Evolutionary conservation across 2,888 invertebrate genomes (phyloP).

Genomic region (Stenoptilia bipunctidactyla): DNA sequence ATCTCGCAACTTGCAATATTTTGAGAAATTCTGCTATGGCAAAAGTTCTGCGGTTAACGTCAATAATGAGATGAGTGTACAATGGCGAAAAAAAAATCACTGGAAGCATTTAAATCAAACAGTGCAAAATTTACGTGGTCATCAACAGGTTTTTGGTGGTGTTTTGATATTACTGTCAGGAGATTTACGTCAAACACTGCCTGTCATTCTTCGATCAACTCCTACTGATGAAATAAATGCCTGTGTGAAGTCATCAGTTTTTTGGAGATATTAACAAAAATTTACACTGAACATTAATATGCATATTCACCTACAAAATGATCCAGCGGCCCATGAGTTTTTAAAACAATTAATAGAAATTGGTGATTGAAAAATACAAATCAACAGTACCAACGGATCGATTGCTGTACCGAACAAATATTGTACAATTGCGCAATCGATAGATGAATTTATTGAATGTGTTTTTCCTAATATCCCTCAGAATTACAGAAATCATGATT

Average conservation of each 20-base stretch:
- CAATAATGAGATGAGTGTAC: constrained; percentile 10
- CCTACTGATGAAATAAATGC: too few species aligned
- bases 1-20: constrained; percentile 14
- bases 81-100: constrained; percentile 9
- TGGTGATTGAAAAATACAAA: constrained; percentile 13
- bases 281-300: too few species aligned
- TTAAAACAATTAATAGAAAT: constrained; percentile 9
- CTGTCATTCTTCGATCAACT: too few species aligned
- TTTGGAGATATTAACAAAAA: constrained; percentile 4
- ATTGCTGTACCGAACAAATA: constrained; percentile 9
- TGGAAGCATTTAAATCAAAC: constrained; percentile 9
- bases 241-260: constrained; percentile 3
- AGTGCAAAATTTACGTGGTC: constrained; percentile 1
- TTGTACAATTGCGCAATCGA: constrained; percentile 12
- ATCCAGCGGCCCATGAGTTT: constrained; percentile 10
- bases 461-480: constrained; percentile 12
- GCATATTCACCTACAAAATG: too few species aligned
- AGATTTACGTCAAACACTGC: constrained; percentile 6
- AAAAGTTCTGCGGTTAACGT: constrained; percentile 8
- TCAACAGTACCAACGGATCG: constrained; percentile 4
- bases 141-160: not conserved
- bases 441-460: constrained; percentile 12
- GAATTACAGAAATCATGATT: too few species aligned
- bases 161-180: constrained; percentile 4
- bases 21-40: constrained; percentile 12